Percentiles rank a stretch among this genome's conserved stretches.
Evolutionary conservation across 2,797 vertebrate species (phyloP).

Genomic region (Ctenosaura bakeri): DNA sequence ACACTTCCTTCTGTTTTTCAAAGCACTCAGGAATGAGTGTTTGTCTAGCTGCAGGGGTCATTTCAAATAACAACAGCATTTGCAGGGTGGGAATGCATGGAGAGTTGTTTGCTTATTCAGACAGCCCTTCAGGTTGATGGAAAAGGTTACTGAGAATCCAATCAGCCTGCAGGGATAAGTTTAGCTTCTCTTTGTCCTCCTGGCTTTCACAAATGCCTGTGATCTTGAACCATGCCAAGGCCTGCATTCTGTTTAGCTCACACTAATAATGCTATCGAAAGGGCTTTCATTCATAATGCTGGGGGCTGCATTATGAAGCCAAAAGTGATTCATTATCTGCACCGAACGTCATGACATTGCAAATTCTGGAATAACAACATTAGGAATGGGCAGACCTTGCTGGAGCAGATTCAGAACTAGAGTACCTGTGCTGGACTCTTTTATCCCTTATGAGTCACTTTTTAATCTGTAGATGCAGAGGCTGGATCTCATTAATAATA

Average conservation of each 20-base stretch:
- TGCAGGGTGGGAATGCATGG: conserved; percentile 37
- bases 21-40: conserved; percentile 66
- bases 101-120: conserved; percentile 77
- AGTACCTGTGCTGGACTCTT: background rate
- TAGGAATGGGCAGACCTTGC: conserved; percentile 66
- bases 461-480: background rate
- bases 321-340: conserved; percentile 43
- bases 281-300: conserved; percentile 56
- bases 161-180: conserved; percentile 57
- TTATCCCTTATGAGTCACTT: background rate
- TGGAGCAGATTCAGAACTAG: conserved; percentile 50
- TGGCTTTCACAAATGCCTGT: conserved; percentile 64
- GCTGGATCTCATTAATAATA: background rate
- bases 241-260: conserved; percentile 57
- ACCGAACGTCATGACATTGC: conserved; percentile 50
- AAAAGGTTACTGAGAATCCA: conserved; percentile 75
- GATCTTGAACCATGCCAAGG: conserved; percentile 59
- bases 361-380: conserved; percentile 51
- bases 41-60: conserved; percentile 76
- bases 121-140: conserved; percentile 82
- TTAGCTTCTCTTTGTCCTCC: conserved; percentile 63
- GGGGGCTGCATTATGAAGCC: conserved; percentile 53
- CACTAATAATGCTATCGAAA: conserved; percentile 70
- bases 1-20: background rate
- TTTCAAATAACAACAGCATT: conserved; percentile 67